Percentiles rank a stretch among this genome's conserved stretches.
phyloP scores from a whole-genome alignment of 2,797 vertebrate genomes.

The Semaprochilodus insignis region DNA sequence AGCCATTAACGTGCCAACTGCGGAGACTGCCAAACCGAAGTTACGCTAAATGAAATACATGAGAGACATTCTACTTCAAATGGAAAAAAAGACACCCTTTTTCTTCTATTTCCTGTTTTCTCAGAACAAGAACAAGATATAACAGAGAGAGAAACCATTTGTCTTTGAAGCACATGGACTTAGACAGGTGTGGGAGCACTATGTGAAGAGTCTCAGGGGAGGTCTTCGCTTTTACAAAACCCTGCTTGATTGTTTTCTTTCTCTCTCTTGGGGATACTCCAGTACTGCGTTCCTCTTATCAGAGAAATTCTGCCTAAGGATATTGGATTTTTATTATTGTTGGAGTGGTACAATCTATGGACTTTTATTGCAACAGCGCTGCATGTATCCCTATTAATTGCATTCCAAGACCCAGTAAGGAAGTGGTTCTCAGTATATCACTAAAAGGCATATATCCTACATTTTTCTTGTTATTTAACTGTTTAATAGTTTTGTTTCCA shows the following conservation, averaged over 20 bases:
- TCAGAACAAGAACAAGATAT: neutral
- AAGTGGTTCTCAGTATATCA: neutral
- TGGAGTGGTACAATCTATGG: neutral
- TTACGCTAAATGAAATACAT: neutral
- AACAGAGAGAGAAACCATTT: neutral
- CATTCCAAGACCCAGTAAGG: neutral
- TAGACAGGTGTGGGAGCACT: conserved; percentile 19
- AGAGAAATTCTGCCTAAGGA: neutral
- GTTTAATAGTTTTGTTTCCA: no score
- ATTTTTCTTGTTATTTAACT: no score
- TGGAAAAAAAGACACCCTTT: neutral
- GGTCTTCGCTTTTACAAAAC: neutral
- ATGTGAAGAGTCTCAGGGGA: conserved; percentile 7
- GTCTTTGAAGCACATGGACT: conserved; percentile 16
- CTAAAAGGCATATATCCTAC: no score
- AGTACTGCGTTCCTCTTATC: neutral
- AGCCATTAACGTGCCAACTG: conserved; percentile 37
- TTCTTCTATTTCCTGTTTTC: conserved; percentile 5
- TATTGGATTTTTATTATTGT: conserved; percentile 8
- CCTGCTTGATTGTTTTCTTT: conserved; percentile 29
- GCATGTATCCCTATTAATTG: neutral
- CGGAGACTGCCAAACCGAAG: conserved; percentile 9
- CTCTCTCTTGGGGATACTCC: conserved; percentile 11
- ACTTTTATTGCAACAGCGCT: neutral
- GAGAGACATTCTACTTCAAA: neutral